Evolutionary conservation across 1,140 invertebrate genomes (phyloP).

Genomic region (Panulirus ornatus): DNA sequence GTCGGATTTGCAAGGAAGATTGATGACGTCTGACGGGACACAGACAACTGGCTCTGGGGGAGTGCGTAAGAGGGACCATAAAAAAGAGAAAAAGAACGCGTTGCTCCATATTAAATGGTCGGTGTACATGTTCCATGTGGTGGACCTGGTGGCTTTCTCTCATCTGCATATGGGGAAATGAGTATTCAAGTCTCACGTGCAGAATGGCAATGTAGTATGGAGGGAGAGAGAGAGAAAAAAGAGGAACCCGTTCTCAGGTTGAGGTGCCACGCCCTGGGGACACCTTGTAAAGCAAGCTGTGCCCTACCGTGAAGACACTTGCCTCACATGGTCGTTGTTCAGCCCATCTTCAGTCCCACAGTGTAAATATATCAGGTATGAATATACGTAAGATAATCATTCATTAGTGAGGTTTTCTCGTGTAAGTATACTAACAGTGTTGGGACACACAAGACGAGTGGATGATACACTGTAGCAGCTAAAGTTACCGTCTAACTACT

Average conservation of each 20-base stretch:
- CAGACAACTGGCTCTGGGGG: not conserved
- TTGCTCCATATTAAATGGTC: not conserved
- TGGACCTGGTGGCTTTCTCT: slow-evolving; percentile 20
- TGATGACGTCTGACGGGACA: slow-evolving; percentile 23
- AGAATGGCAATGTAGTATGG: slow-evolving; percentile 31
- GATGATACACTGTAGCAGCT: too few species aligned
- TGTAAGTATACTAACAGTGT: too few species aligned
- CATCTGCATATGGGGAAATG: slow-evolving; percentile 41
- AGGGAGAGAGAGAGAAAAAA: not conserved
- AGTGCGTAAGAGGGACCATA: not conserved
- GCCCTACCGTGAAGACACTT: not conserved
- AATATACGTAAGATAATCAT: too few species aligned
- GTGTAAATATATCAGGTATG: too few species aligned
- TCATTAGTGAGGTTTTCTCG: too few species aligned
- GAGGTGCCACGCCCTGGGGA: slow-evolving; percentile 14
- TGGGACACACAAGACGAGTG: too few species aligned
- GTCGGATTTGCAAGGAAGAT: slow-evolving; percentile 29
- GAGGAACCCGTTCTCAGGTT: not conserved
- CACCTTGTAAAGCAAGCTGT: not conserved
- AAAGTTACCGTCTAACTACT: too few species aligned
- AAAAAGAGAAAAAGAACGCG: not conserved
- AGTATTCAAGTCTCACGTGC: not conserved
- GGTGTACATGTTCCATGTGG: not conserved
- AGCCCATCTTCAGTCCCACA: too few species aligned
- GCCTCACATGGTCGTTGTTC: not conserved